Base-by-base conservation (phyloP, 2,888 invertebrate species). In the Apantesis nais region DNA sequence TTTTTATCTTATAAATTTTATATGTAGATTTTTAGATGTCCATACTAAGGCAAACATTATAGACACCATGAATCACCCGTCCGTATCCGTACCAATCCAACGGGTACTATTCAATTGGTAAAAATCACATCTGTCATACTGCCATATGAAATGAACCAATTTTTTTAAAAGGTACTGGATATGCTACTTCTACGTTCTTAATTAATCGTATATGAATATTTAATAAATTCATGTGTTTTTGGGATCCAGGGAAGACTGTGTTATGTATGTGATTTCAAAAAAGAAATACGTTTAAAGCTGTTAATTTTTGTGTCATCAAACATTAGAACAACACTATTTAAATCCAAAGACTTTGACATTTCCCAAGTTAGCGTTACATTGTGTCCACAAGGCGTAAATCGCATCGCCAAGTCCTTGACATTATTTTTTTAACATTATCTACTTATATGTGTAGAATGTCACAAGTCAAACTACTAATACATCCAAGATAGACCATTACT, bases 381-480 rank as follows among this genome's bases (percentile, higher is more conserved):
- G 88, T 87, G 87, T 85, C 85, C 82, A 85, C 87, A 83, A 84
- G 83, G 89, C 88, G 88, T 87, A 86, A 90, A 90, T 89, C 83
- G 75, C 80, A 78, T 80, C 82, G 76, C 74, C 72, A 77, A 74
- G 84, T 83, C 92, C 92, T 90, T 92, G 92, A 91, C 91, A 92
- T 91, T 88, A 86, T 89, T 91, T 88, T 48, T 80, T 86, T 81
- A 75, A 77, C 77, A 79, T 83, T 86, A 83, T 82, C 79, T 80
- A 74, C 75, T 74, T 80, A 79, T 80, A 82, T 58, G 68, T 75
- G 67, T 70, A 71, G 55, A 82, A 85, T 83, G 82, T 84, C 82
- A 83, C 76, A 81, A 78, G 78, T 74, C 70, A 73, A 73, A 67
- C 68, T 72, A 52, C 48, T 41, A 58, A 58, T 34, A 31, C 44